Evolutionary conservation across 2,797 vertebrate species (phyloP), one percentile per base, ranked within the genome.

Genomic region (Crotalus adamanteus): DNA sequence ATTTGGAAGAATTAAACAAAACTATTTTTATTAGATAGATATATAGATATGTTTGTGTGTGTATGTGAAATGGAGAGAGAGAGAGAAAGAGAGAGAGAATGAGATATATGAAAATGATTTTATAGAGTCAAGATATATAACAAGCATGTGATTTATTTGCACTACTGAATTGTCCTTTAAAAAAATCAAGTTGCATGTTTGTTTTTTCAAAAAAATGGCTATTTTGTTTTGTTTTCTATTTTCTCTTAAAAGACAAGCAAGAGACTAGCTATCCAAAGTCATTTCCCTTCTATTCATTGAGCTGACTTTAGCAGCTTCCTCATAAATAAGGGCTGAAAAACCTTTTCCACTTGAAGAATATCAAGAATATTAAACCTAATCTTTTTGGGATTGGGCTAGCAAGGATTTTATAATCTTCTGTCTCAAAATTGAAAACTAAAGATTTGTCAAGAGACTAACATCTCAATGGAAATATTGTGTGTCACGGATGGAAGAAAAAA

Each of bases 301-400:
- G 69, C 61, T 57, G 86, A 47, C 31, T 91, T 83, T 61, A 83
- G 28, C 14, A 18, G 26, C 22, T 93, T 73, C 47, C 11, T 2
- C 3, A 83, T 42, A 37, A 92, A 93, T 0, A 1, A 94, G 92
- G 0, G 1, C n/a, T 91, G 83, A 89, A 57, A 47, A 86, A 91
- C 31, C 2, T 83, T 26, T 31, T 88, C 3, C 65, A 16, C 42
- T 20, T 53, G 20, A 31, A 85, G 2, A 78, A 83, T 47, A 69
- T 55, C 69, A 93, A 90, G 69, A 55, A 88, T 37, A 90, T 90
- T 63, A 87, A 92, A 94, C 91, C 3, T 2, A 0, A 25, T 18
- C n/a, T 91, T 85, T 94, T 94, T 94, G 93, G 56, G 60, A 60
- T 69, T 65, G 89, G 55, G 92, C 91, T 37, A 37, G 51, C 14